Evolutionary conservation across 2,888 invertebrate genomes (phyloP).

Genomic region (Marronus borbonicus): DNA sequence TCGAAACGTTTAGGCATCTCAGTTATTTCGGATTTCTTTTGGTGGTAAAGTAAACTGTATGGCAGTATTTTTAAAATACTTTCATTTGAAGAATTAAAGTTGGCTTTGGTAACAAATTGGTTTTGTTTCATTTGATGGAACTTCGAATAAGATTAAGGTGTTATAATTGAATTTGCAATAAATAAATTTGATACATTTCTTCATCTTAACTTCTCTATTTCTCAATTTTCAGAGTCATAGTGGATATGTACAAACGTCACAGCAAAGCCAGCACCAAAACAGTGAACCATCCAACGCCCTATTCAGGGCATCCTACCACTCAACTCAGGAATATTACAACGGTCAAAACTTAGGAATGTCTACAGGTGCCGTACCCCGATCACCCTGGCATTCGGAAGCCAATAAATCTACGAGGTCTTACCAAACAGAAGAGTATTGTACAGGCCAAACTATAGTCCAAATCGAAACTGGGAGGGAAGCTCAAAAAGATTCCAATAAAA

Average conservation of each 20-base stretch:
- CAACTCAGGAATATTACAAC: constrained; percentile 71
- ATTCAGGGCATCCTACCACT: constrained; percentile 74
- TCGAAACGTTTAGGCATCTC: no score
- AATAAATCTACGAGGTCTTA: constrained; percentile 62
- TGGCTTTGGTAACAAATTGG: no score
- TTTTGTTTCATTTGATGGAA: no score
- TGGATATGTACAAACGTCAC: constrained; percentile 71
- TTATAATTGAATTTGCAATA: no score
- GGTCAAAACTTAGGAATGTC: constrained; percentile 61
- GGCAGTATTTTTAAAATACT: no score
- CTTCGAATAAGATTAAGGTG: no score
- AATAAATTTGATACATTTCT: no score
- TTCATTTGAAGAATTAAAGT: no score
- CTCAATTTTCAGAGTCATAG: constrained; percentile 63
- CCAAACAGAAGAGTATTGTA: constrained; percentile 62
- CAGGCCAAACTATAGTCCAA: constrained; percentile 73
- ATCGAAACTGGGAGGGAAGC: constrained; percentile 76
- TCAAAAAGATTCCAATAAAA: constrained; percentile 73
- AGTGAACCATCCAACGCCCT: constrained; percentile 70
- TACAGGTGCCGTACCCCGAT: constrained; percentile 67
- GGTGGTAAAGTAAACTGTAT: no score
- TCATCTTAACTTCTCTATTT: no score
- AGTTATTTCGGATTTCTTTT: no score
- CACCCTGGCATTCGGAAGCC: constrained; percentile 65
- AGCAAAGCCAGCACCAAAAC: constrained; percentile 69